Percentiles rank a stretch among this genome's conserved stretches.
Conservation (phyloP, 2,113 vertebrate genomes). For the Alligator sinensis region DNA sequence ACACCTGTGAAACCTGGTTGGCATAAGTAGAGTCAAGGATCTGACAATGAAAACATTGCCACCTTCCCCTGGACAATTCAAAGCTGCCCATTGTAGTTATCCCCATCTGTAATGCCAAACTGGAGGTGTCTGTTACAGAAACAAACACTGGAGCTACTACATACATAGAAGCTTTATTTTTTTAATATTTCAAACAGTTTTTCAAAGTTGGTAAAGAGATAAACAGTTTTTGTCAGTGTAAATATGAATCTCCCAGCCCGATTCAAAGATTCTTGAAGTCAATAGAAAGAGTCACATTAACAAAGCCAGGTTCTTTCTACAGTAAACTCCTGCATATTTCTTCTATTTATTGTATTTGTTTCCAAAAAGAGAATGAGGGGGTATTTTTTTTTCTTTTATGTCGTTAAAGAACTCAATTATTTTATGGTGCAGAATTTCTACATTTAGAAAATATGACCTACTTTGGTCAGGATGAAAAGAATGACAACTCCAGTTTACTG, state of each 20-base stretch:
- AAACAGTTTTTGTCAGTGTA: not conserved
- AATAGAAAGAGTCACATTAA: not conserved
- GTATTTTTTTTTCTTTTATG: not conserved
- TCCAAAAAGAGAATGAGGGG: not conserved
- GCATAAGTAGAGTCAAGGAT: not conserved
- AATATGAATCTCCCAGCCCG: not conserved
- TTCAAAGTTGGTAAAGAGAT: not conserved
- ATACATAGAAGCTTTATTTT: not conserved
- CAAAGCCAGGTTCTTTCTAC: too few relatives aligned
- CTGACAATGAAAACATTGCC: slow-evolving; percentile 30
- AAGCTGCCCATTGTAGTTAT: slow-evolving; percentile 19
- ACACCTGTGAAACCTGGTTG: not conserved
- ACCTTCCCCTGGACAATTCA: slow-evolving; percentile 7
- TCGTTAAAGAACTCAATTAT: not conserved
- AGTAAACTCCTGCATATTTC: too few relatives aligned
- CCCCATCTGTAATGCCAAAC: not conserved
- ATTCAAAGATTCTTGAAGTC: not conserved
- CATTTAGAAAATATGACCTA: not conserved
- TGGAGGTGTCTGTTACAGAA: not conserved
- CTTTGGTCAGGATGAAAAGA: not conserved
- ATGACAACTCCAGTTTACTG: not conserved
- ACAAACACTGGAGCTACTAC: not conserved
- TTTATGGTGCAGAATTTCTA: not conserved
- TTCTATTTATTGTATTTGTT: too few relatives aligned
- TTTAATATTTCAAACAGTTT: not conserved